Percentiles rank a stretch among this genome's conserved stretches.
These are phyloP conservation scores for Drosophila fuyamai DNA, from an alignment of 1,140 invertebrate species.

Conservation along the genomic window DNA sequence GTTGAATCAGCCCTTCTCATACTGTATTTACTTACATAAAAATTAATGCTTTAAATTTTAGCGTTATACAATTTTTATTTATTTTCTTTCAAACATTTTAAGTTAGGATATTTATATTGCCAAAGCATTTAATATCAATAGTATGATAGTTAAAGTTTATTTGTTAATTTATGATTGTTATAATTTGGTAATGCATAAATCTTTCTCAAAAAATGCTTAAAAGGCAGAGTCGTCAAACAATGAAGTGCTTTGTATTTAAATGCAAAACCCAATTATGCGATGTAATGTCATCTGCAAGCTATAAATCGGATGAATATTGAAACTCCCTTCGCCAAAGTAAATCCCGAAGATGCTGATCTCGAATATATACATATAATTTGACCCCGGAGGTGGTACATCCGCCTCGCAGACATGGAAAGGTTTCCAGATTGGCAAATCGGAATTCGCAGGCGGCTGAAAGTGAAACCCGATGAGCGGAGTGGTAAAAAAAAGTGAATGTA, in stretches of 20 bases:
- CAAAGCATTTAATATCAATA: too few species aligned
- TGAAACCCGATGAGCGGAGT: constrained; percentile 43
- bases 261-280: background rate
- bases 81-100: too few species aligned
- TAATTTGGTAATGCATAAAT: too few species aligned
- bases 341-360: constrained; percentile 6
- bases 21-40: too few species aligned
- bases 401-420: constrained; percentile 35
- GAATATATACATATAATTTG: background rate
- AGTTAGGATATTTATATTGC: too few species aligned
- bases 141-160: too few species aligned
- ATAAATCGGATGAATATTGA: background rate
- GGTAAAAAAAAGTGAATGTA: constrained; percentile 48
- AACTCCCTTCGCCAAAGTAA: background rate
- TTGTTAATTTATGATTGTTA: too few species aligned
- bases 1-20: too few species aligned
- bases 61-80: too few species aligned
- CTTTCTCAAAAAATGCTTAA: background rate
- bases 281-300: background rate
- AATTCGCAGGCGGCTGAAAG: constrained; percentile 32
- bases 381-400: constrained; percentile 38
- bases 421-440: constrained; percentile 46
- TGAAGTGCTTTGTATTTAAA: background rate
- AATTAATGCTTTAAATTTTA: too few species aligned
- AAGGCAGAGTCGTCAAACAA: background rate